A percentile compares a stretch with the other conserved stretches of the same genome.
Conservation (phyloP, 2,113 vertebrate species). For the Muntiacus muntjak region DNA sequence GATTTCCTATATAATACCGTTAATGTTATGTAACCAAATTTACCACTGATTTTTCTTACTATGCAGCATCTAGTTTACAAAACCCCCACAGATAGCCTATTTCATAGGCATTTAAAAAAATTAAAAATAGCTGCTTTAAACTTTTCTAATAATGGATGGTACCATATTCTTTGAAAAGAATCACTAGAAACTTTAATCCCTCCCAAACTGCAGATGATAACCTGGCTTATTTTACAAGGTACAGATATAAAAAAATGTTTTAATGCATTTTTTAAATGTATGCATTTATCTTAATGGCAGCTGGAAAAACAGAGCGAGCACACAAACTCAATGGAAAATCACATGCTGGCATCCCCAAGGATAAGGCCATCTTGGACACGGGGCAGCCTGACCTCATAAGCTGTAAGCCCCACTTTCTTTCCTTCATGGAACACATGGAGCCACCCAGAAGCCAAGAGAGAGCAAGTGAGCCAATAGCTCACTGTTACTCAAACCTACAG, state of each 20-base stretch:
- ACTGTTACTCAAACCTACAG: neutral
- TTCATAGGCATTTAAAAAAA: neutral
- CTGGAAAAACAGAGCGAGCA: neutral
- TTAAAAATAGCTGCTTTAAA: neutral
- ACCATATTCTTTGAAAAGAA: neutral
- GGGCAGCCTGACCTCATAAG: constrained; percentile 93
- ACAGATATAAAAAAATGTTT: neutral
- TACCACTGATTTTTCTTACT: neutral
- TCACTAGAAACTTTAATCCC: neutral
- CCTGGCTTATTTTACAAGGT: neutral
- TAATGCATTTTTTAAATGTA: no score
- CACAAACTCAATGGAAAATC: constrained; percentile 82
- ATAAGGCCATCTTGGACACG: constrained; percentile 94
- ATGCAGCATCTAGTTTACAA: neutral
- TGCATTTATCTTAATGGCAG: neutral
- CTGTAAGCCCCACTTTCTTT: constrained; percentile 90
- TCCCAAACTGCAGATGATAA: neutral
- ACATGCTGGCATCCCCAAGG: constrained; percentile 91
- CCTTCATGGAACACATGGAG: constrained; percentile 85
- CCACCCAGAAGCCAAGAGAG: constrained; percentile 79
- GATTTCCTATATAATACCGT: neutral
- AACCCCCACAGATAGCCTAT: neutral
- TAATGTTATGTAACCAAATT: neutral
- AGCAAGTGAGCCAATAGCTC: constrained; percentile 81
- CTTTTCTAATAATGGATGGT: neutral